phyloP scores from a whole-genome alignment of 2,888 invertebrate genomes.

The Ormia ochracea region DNA sequence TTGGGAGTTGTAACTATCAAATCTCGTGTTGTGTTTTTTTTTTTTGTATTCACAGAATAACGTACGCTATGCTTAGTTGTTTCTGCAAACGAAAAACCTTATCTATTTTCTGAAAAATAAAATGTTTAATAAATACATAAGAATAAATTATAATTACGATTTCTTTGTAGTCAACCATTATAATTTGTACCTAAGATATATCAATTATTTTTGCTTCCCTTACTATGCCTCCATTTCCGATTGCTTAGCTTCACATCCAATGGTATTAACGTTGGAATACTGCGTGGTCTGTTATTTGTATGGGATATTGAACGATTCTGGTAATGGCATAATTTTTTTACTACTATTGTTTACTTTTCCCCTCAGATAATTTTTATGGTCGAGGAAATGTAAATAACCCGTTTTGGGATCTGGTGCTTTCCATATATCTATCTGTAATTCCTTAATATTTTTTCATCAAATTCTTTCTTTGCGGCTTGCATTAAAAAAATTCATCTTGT shows the following conservation, averaged over 20 bases:
- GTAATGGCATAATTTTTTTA: neutral
- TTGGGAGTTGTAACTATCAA: slow-evolving; percentile 64
- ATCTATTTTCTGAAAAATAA: slow-evolving; percentile 64
- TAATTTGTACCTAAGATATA: slow-evolving; percentile 3
- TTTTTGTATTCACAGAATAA: neutral
- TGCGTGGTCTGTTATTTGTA: slow-evolving; percentile 64
- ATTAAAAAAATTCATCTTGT: slow-evolving; percentile 35
- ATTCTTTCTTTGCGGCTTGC: neutral
- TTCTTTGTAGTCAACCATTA: slow-evolving; percentile 61
- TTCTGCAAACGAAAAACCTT: slow-evolving; percentile 48
- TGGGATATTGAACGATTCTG: slow-evolving; percentile 58
- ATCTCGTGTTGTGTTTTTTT: slow-evolving; percentile 45
- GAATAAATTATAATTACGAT: slow-evolving; percentile 1
- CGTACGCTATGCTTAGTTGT: neutral
- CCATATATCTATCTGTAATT: slow-evolving; percentile 50
- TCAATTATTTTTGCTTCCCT: slow-evolving; percentile 28
- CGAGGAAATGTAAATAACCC: slow-evolving; percentile 50
- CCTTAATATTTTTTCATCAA: neutral
- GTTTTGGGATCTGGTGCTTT: slow-evolving; percentile 61
- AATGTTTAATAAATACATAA: neutral
- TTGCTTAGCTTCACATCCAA: slow-evolving; percentile 40
- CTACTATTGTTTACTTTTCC: slow-evolving; percentile 51
- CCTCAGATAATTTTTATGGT: slow-evolving; percentile 55
- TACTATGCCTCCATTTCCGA: slow-evolving; percentile 10
- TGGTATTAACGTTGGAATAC: slow-evolving; percentile 66